Conservation (phyloP, 2,888 invertebrate genomes). For the Luffia ferchaultella region DNA sequence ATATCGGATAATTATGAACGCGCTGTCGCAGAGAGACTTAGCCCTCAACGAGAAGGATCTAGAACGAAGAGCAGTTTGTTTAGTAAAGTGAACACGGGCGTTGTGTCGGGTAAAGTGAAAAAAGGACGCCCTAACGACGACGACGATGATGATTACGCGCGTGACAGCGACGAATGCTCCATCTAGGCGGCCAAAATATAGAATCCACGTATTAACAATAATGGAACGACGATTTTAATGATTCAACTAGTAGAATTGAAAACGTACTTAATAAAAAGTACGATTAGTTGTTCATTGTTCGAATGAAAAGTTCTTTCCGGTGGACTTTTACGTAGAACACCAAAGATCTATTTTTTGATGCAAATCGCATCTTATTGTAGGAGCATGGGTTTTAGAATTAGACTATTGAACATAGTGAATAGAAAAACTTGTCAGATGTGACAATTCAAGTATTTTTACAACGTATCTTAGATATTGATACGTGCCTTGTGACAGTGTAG, state of each 20-base stretch:
- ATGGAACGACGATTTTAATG: no score
- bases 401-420: no score
- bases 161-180: constrained; percentile 71
- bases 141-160: constrained; percentile 60
- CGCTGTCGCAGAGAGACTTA: constrained; percentile 49
- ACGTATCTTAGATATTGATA: constrained; percentile 49
- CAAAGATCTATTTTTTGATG: no score
- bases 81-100: constrained; percentile 52
- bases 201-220: no score
- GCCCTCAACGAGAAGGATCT: constrained; percentile 41
- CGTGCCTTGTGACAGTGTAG: constrained; percentile 51
- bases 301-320: no score
- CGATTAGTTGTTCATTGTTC: no score
- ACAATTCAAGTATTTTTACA: constrained; percentile 40
- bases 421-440: background rate
- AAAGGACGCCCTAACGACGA: constrained; percentile 35
- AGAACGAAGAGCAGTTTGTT: constrained; percentile 47
- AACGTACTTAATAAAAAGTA: no score
- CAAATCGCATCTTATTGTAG: no score
- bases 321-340: no score
- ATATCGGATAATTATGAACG: constrained; percentile 59
- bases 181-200: constrained; percentile 34
- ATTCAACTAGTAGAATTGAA: no score
- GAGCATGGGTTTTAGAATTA: no score
- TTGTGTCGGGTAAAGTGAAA: constrained; percentile 30